Conservation (phyloP, 1,140 invertebrate genomes). For the Drosophila kurseongensis region DNA sequence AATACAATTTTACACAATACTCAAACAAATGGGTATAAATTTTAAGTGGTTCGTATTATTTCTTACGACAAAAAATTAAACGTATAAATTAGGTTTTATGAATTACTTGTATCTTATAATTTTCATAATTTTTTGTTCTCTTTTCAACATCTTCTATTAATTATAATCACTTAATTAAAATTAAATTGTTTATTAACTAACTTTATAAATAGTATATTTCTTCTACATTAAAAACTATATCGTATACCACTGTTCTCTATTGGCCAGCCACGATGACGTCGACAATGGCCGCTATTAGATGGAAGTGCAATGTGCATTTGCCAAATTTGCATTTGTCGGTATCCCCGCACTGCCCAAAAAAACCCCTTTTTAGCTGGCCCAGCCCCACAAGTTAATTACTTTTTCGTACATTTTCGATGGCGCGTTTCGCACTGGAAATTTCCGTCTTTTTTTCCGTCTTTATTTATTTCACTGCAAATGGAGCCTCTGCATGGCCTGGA, state of each 20-base stretch:
- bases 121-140: no score
- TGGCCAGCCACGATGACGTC: slow-evolving; percentile 36
- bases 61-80: no score
- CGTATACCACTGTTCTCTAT: slow-evolving; percentile 22
- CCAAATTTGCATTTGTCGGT: slow-evolving; percentile 72
- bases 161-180: no score
- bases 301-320: slow-evolving; percentile 77
- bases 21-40: no score
- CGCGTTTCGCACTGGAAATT: slow-evolving; percentile 51
- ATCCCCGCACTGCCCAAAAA: background rate
- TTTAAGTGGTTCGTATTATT: no score
- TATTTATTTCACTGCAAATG: slow-evolving; percentile 80
- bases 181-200: no score
- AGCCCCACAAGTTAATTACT: slow-evolving; percentile 78
- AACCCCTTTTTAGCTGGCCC: slow-evolving; percentile 1
- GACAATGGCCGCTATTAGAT: slow-evolving; percentile 74
- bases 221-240: no score
- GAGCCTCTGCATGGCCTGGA: slow-evolving; percentile 42
- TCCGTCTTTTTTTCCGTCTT: slow-evolving; percentile 42
- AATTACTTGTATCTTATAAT: no score
- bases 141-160: no score
- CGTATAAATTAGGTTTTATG: no score
- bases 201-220: no score
- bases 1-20: no score
- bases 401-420: slow-evolving; percentile 82